A percentile compares a stretch with the other conserved stretches of the same genome.
Evolutionary conservation across 2,888 invertebrate genomes (phyloP).

Genomic region (Teleogryllus oceanicus): DNA sequence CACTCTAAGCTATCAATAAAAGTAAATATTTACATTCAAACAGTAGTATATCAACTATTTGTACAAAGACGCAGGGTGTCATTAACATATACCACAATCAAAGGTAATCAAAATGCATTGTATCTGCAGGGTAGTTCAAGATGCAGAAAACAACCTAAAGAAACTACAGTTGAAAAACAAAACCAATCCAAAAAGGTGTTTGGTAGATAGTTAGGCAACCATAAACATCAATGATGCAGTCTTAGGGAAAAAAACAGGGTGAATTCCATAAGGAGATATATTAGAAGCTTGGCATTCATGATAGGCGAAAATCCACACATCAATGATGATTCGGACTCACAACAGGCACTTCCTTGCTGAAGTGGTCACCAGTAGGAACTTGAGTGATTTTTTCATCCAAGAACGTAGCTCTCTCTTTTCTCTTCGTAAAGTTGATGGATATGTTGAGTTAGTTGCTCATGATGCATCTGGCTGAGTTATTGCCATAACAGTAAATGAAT

Average conservation of each 20-base stretch:
- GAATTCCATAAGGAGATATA: not conserved
- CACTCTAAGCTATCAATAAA: not conserved
- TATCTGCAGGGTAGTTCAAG: not conserved
- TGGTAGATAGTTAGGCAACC: constrained; percentile 18
- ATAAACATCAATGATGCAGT: constrained; percentile 7
- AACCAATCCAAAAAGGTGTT: not conserved
- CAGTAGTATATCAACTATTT: not conserved
- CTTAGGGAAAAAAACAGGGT: not conserved
- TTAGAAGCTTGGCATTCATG: constrained; percentile 7
- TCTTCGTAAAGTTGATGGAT: not conserved
- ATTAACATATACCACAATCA: not conserved
- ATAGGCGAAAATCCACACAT: constrained; percentile 2
- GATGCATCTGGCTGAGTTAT: not conserved
- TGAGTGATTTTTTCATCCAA: not conserved
- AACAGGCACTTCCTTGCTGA: not conserved
- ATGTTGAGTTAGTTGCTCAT: constrained; percentile 18
- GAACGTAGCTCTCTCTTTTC: constrained; percentile 5
- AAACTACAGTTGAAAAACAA: constrained; percentile 4
- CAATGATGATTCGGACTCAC: constrained; percentile 1
- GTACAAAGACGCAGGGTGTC: not conserved
- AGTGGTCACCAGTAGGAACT: not conserved
- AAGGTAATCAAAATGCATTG: not conserved
- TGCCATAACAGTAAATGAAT: not conserved
- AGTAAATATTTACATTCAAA: not conserved
- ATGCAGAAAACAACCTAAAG: not conserved